Evolutionary conservation across 2,113 vertebrate species (phyloP).

Genomic region (Egretta garzetta): DNA sequence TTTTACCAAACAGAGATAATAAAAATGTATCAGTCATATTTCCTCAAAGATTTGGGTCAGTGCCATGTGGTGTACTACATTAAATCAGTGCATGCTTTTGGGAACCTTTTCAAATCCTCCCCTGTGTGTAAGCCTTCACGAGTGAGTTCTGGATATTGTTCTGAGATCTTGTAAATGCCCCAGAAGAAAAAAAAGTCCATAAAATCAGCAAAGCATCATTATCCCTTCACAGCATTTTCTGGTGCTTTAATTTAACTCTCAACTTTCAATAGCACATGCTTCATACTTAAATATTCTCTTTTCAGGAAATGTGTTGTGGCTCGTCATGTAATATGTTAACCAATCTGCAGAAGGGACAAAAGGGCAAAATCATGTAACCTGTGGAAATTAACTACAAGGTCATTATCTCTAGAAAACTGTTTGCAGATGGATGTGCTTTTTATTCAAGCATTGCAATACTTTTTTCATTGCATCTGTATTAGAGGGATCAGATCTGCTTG

Average conservation of each 20-base stretch:
- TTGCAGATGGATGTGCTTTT: background rate
- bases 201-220: background rate
- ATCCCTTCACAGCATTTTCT: background rate
- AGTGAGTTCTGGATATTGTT: background rate
- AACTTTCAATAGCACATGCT: background rate
- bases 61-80: background rate
- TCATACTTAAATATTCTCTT: background rate
- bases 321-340: background rate
- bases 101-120: background rate
- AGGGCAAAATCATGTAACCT: background rate
- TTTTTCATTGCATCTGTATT: background rate
- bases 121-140: background rate
- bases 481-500: background rate
- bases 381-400: background rate
- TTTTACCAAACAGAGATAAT: background rate
- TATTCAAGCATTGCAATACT: background rate
- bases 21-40: background rate
- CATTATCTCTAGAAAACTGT: background rate
- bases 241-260: background rate
- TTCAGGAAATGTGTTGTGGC: background rate
- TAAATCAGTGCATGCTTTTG: background rate
- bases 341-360: background rate
- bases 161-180: background rate
- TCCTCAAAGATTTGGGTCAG: background rate
- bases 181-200: background rate